Evolutionary conservation across 2,888 invertebrate species (phyloP), one percentile per base, ranked within the genome.

Genomic region (Nebria salina): DNA sequence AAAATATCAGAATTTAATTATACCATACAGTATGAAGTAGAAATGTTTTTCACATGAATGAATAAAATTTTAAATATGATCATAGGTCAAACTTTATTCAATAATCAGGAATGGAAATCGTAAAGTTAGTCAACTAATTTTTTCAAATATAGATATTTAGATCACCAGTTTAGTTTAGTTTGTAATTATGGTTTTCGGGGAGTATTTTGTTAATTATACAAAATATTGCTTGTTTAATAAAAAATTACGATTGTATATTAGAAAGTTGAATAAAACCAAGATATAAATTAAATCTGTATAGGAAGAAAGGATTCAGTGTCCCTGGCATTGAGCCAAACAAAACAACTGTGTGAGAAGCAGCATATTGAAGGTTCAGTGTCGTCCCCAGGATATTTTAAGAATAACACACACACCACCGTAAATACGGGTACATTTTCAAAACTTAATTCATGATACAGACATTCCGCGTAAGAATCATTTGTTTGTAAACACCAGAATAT

Each of bases 401-500:
- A 76, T 68, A 42, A 41, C 41, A 42, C 41, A 26, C 70, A 20
- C 70, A 70, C 70, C 25, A 25, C 54, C 54, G 54, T 13, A 54
- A 54, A 54, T 54, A 54, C 54, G 54, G 54, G 8, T 8, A 54
- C 54, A 54, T 26, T 42, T 76, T 76, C 70, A 20, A 68, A 42
- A 76, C 65, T 20, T 68, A 70, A 25, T 70, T 70, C 34, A 70
- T 54, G 64, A 66, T 65, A 76, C 76, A 76, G 68, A 68, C 76
- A 76, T 76, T 76, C 76, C 76, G 76, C 70, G 25, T 41, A 8
- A 5, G 13, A 54, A 13, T 20, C 25, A 64, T 65, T 66, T 76
- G 76, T 76, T 76, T 76, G 76, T 76, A 76, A 76, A 76, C 76
- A 76, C 43, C 42, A 25, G 68, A 34, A 70, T 11, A 70, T 73